Conservation (phyloP, 2,888 invertebrate species). For the Idaea aversata region DNA sequence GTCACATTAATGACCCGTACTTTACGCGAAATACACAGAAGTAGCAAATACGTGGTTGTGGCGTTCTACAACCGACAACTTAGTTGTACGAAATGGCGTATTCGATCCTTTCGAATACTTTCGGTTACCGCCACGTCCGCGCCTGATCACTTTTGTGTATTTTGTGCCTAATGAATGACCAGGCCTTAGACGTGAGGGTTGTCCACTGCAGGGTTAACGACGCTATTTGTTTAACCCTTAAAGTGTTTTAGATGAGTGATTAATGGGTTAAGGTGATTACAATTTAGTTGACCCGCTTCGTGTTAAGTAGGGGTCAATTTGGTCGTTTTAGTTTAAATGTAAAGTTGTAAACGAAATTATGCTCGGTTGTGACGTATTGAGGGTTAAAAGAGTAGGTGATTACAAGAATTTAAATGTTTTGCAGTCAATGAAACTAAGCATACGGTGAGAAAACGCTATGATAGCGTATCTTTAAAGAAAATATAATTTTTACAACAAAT, state of each 20-base stretch:
- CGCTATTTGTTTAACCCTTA: conserved; percentile 7
- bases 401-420: neutral
- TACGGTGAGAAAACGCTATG: no score
- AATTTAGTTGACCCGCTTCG: neutral
- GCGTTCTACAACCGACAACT: neutral
- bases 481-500: no score
- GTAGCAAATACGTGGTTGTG: neutral
- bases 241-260: conserved; percentile 5
- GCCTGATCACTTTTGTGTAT: neutral
- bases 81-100: neutral
- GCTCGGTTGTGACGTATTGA: neutral
- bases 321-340: neutral
- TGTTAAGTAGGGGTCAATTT: neutral
- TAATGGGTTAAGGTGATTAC: conserved; percentile 3
- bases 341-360: neutral
- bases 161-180: neutral
- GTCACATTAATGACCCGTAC: conserved; percentile 17
- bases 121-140: neutral
- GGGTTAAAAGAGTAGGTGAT: neutral
- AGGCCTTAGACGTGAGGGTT: conserved; percentile 7
- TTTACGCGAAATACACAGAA: neutral
- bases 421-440: neutral
- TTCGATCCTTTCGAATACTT: neutral
- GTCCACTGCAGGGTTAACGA: conserved; percentile 10
- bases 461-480: no score